Conservation (phyloP, 2,113 vertebrate species). For the Oryzias javanicus region DNA sequence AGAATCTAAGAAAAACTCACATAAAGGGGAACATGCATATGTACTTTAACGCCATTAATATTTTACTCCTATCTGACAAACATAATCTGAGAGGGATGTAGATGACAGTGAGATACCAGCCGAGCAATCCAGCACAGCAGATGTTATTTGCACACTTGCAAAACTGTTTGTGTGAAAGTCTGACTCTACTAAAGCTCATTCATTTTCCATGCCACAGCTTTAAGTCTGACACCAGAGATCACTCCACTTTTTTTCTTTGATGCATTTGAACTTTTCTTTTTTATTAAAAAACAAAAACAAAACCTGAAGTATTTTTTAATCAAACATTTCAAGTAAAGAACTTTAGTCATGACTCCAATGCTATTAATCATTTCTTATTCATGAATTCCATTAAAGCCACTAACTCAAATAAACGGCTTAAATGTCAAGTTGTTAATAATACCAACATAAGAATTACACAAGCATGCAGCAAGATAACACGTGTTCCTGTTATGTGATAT, state of each 20-base stretch:
- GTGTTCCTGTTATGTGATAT: slow-evolving; percentile 1
- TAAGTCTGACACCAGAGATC: slow-evolving; percentile 20
- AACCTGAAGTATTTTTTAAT: neutral
- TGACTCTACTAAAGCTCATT: no score
- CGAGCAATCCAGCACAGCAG: slow-evolving; percentile 25
- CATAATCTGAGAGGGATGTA: slow-evolving; percentile 13
- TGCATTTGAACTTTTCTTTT: slow-evolving; percentile 15
- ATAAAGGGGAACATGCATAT: slow-evolving; percentile 19
- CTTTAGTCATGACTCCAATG: slow-evolving; percentile 8
- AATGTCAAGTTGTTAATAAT: slow-evolving; percentile 3
- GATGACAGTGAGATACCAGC: slow-evolving; percentile 26
- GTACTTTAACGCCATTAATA: slow-evolving; percentile 16
- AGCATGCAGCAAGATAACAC: slow-evolving; percentile 8
- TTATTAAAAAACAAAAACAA: neutral
- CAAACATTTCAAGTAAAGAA: neutral
- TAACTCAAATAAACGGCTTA: slow-evolving; percentile 30
- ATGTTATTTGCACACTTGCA: slow-evolving; percentile 38
- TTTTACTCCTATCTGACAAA: slow-evolving; percentile 30
- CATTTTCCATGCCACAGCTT: slow-evolving; percentile 23
- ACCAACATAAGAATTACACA: neutral
- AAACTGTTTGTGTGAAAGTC: neutral
- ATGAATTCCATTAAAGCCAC: slow-evolving; percentile 44
- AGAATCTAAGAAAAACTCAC: slow-evolving; percentile 2
- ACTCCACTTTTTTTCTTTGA: slow-evolving; percentile 29
- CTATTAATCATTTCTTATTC: slow-evolving; percentile 43